A percentile compares a stretch with the other conserved stretches of the same genome.
phyloP scores from a whole-genome alignment of 2,113 vertebrate genomes.

The Ondatra zibethicus region DNA sequence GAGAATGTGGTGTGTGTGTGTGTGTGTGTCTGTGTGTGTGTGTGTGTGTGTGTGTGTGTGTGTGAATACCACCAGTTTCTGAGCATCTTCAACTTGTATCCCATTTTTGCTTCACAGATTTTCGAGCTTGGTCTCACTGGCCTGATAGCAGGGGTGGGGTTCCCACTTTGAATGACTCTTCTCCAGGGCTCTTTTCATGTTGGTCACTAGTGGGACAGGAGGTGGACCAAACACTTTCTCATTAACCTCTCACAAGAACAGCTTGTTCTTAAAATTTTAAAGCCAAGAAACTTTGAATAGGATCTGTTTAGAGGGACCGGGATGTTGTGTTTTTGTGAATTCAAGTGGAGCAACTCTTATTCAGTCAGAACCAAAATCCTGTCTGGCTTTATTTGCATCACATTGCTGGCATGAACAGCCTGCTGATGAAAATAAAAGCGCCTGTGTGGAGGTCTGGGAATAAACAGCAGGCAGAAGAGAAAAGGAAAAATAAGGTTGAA shows the following conservation, averaged over 20 bases:
- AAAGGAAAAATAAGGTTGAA: slow-evolving; percentile 28
- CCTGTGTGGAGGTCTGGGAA: slow-evolving; percentile 73
- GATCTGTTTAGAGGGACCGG: slow-evolving; percentile 64
- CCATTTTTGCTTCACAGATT: not conserved
- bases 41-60: not conserved
- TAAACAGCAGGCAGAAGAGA: slow-evolving; percentile 45
- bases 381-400: slow-evolving; percentile 81
- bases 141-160: not conserved
- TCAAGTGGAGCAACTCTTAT: slow-evolving; percentile 74
- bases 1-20: not conserved
- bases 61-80: slow-evolving; percentile 1
- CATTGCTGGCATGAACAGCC: slow-evolving; percentile 61
- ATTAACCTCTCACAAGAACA: slow-evolving; percentile 74
- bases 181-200: not conserved
- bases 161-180: not conserved
- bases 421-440: slow-evolving; percentile 73
- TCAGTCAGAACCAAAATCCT: slow-evolving; percentile 77
- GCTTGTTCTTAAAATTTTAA: slow-evolving; percentile 78
- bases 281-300: slow-evolving; percentile 81
- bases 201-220: slow-evolving; percentile 38
- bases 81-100: slow-evolving; percentile 1
- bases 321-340: slow-evolving; percentile 61
- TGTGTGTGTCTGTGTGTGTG: not conserved
- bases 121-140: slow-evolving; percentile 34
- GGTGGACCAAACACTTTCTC: slow-evolving; percentile 54